Evolutionary conservation across 2,113 vertebrate species (phyloP), one percentile per base, ranked within the genome.

Genomic region (Nettapus auritus): DNA sequence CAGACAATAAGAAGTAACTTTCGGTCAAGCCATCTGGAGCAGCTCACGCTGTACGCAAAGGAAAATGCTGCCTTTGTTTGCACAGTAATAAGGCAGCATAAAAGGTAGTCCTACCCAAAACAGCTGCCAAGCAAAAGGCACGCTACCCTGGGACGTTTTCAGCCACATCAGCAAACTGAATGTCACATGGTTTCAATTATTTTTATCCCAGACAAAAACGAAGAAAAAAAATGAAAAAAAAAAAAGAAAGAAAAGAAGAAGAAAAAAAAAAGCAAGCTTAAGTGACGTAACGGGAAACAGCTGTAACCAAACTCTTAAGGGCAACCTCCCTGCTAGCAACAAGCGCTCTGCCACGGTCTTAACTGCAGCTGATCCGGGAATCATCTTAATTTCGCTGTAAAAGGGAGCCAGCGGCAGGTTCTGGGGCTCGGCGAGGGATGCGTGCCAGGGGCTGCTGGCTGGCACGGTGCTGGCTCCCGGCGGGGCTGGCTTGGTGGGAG

Each of bases 101-200:
- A 94, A 95, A 93, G 69, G 82, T 67, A 94, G 86, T 71, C 55
- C 50, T 86, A 86, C 80, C 80, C 89, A 76, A 85, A 92, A 82
- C 48, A 86, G 91, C 92, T 93, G 95, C 95, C 97, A 97, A 95
- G 92, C 80, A 97, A 96, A 97, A 98, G 89, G 81, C 75, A 86
- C 66, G 8, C 71, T 94, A 88, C 90, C 93, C 91, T 55, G 71
- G 87, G 93, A 96, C 20, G 4, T 88, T 97, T 97, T 94, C 75
- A 13, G 95, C 96, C 96, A 98, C 95, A 97, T 97, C 96, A 97
- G 97, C 97, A 98, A 97, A 77, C 81, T 66, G 55, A 86, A 11
- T 46, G 88, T 97, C 97, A 98, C 95, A 96, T 97, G 98, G 81
- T 95, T 97, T 93, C 93, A 93, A 97, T 98, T 97, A 94, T 89